These are phyloP conservation scores for Trichogramma dendrolimi DNA, from an alignment of 2,888 invertebrate genomes.

Conservation along the genomic window DNA sequence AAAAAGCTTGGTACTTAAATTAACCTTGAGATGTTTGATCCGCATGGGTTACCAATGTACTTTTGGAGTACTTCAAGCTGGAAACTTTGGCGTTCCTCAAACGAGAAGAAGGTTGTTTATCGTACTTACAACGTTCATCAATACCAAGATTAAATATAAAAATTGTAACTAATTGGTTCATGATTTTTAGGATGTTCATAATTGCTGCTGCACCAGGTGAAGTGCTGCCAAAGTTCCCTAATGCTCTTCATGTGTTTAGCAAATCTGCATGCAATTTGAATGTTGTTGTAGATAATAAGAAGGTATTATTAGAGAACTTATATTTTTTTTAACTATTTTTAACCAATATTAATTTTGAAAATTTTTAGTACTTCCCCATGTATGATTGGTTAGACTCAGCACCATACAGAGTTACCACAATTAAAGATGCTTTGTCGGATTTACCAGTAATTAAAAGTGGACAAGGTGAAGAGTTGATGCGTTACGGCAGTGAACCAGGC, in stretches of 20 bases:
- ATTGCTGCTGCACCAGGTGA: slow-evolving; percentile 79
- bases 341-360: background rate
- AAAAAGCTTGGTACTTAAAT: slow-evolving; percentile 73
- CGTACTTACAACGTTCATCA: background rate
- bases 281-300: slow-evolving; percentile 60
- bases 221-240: slow-evolving; percentile 70
- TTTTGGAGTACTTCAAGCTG: slow-evolving; percentile 82
- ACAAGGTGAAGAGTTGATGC: slow-evolving; percentile 64
- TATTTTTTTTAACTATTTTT: background rate
- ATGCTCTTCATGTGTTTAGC: slow-evolving; percentile 75
- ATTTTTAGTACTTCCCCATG: slow-evolving; percentile 49
- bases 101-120: slow-evolving; percentile 62
- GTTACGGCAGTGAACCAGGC: slow-evolving; percentile 67
- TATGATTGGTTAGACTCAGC: slow-evolving; percentile 66
- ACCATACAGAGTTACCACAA: slow-evolving; percentile 72
- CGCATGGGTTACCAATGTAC: slow-evolving; percentile 86
- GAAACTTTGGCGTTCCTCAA: slow-evolving; percentile 80
- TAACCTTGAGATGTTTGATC: slow-evolving; percentile 70
- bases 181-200: slow-evolving; percentile 60
- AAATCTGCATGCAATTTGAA: slow-evolving; percentile 63
- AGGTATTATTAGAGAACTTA: slow-evolving; percentile 42
- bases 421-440: slow-evolving; percentile 80
- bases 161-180: slow-evolving; percentile 23
- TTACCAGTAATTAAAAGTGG: slow-evolving; percentile 73
- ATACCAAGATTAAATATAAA: slow-evolving; percentile 8